phyloP scores from a whole-genome alignment of 2,888 invertebrate species.

The Amaurobius ferox region DNA sequence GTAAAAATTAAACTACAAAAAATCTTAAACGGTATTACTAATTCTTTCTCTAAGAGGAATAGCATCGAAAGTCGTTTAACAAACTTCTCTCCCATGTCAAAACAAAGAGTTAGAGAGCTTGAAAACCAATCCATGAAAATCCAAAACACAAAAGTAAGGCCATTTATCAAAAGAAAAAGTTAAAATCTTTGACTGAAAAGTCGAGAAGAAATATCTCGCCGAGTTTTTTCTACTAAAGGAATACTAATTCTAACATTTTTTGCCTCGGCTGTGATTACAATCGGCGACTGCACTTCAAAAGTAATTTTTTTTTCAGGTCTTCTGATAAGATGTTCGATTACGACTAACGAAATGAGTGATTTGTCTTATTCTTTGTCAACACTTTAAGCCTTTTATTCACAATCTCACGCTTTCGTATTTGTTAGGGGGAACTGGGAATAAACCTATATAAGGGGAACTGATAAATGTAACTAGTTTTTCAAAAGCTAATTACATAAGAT shows the following conservation, averaged over 20 bases:
- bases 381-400: not conserved
- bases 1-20: slow-evolving; percentile 6
- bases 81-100: slow-evolving; percentile 30
- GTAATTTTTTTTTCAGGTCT: slow-evolving; percentile 14
- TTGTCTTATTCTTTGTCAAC: slow-evolving; percentile 25
- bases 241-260: slow-evolving; percentile 11
- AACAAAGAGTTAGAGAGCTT: slow-evolving; percentile 33
- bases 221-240: not conserved
- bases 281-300: not conserved
- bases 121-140: slow-evolving; percentile 22
- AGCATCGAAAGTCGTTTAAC: slow-evolving; percentile 3
- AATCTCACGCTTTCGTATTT: not conserved
- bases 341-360: slow-evolving; percentile 17
- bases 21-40: slow-evolving; percentile 18
- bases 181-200: slow-evolving; percentile 38
- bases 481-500: no score
- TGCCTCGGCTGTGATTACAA: not conserved
- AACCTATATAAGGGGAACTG: no score
- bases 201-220: not conserved
- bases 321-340: slow-evolving; percentile 35
- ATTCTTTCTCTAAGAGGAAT: slow-evolving; percentile 17
- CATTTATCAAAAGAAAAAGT: slow-evolving; percentile 47
- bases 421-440: not conserved
- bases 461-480: no score
- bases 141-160: slow-evolving; percentile 43